Evolutionary conservation across 2,888 invertebrate species (phyloP), one percentile per base, ranked within the genome.

Genomic region (Tachina lurida): DNA sequence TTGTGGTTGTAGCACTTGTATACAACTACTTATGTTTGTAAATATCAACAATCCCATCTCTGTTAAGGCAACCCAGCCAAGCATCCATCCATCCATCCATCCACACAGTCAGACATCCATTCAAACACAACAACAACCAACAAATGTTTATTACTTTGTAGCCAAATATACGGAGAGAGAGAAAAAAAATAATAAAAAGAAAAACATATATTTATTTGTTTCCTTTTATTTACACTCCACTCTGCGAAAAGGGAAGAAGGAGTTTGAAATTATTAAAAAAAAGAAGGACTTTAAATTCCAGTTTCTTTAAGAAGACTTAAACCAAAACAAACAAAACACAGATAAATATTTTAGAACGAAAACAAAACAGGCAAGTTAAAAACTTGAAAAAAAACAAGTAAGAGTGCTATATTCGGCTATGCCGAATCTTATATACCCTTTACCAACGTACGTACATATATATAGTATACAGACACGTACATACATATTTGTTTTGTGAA

Each of bases 1-100:
- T 84, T 74, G 75, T 75, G 84, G 84, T 79, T 84, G 54, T 58
- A 79, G 19, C 84, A 84, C 84, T 84, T 84, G 84, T 79, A 84
- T 60, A 70, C 68, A 83, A 73, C 47, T 79, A 62, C 49, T 78
- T 31, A 31, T 31, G 31, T 31, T 31, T 31, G 31, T 7, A 31
- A 54, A 45, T 41, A 73, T 45, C 47, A 81, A 68, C 58, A 75
- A 63, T 54, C 17, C 62, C 67, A 49, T 10, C 47, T 68, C 47
- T 58, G 45, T 47, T 67, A 39, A 67, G 39, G 17, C 63, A 63
- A 12, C 49, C 41, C 9, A 73, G 12, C 22, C 75, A 81, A 60
- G 22, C 58, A 80, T 41, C 70, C 62, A 73, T 52, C 63, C 54
- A 74, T 45, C 45, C 73, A 56, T 56, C 39, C 43, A 68, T 1